Evolutionary conservation across 2,888 invertebrate genomes (phyloP).

Genomic region (Labia minor): DNA sequence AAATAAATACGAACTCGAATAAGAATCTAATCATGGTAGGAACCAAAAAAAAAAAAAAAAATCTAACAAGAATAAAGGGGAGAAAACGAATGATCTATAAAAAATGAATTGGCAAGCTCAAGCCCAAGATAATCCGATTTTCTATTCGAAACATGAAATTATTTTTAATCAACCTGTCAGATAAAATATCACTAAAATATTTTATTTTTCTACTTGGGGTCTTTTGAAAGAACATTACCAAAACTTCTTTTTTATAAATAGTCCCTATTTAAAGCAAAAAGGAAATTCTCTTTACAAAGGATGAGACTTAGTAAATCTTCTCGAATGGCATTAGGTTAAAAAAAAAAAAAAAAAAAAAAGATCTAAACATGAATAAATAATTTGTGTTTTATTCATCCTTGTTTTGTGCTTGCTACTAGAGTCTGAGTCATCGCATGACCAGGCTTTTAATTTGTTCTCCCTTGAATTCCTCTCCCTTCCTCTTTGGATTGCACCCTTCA

Average conservation of each 20-base stretch:
- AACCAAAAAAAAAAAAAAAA: neutral
- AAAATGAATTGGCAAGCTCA: slow-evolving; percentile 3
- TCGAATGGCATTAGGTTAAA: neutral
- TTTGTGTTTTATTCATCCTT: neutral
- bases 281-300: neutral
- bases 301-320: neutral
- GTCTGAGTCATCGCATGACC: neutral
- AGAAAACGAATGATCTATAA: neutral
- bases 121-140: neutral
- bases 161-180: slow-evolving; percentile 8
- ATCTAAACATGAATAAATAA: neutral
- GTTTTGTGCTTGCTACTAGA: neutral
- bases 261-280: too few species aligned
- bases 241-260: neutral
- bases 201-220: neutral
- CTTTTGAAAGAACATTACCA: neutral
- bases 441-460: slow-evolving; percentile 1
- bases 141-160: neutral
- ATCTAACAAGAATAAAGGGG: neutral
- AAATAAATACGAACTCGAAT: neutral
- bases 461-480: neutral
- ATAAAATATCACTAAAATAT: neutral
- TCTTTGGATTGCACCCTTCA: neutral
- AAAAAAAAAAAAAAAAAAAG: neutral
- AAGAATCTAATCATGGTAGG: neutral